phyloP scores from a whole-genome alignment of 2,888 invertebrate species.

The Rosalia funebris region DNA sequence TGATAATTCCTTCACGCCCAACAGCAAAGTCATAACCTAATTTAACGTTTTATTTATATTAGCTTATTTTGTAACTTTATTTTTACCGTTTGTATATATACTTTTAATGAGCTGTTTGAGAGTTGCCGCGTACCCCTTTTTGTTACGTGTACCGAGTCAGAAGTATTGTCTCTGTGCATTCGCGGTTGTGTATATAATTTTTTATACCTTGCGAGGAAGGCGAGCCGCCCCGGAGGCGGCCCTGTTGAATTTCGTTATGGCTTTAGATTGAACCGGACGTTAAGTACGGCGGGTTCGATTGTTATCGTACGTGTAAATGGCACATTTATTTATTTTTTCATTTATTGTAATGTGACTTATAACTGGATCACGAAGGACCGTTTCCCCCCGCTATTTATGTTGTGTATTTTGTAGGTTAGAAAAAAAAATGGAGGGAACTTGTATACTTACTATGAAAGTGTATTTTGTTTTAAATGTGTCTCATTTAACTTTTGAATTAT shows the following conservation, averaged over 20 bases:
- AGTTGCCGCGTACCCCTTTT: slow-evolving; percentile 32
- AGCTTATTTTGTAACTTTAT: slow-evolving; percentile 28
- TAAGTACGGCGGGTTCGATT: slow-evolving; percentile 34
- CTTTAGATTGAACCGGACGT: slow-evolving; percentile 42
- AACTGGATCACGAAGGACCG: slow-evolving; percentile 36
- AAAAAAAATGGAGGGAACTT: slow-evolving; percentile 41
- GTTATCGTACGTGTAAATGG: slow-evolving; percentile 46
- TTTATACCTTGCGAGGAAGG: slow-evolving; percentile 12
- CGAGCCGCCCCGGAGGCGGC: neutral
- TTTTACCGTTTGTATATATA: slow-evolving; percentile 39
- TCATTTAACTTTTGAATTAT: slow-evolving; percentile 53
- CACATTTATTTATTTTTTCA: slow-evolving; percentile 49
- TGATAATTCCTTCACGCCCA: slow-evolving; percentile 32
- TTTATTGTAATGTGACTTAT: slow-evolving; percentile 27
- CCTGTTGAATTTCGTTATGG: slow-evolving; percentile 53
- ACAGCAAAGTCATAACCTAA: slow-evolving; percentile 50
- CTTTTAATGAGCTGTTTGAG: slow-evolving; percentile 31
- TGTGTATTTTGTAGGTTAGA: slow-evolving; percentile 48
- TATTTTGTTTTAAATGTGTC: slow-evolving; percentile 53
- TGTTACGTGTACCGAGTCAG: slow-evolving; percentile 29
- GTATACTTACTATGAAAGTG: slow-evolving; percentile 48
- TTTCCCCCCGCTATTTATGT: slow-evolving; percentile 43
- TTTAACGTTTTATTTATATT: slow-evolving; percentile 45
- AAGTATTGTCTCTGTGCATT: slow-evolving; percentile 38
- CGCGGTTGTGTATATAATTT: slow-evolving; percentile 38